These are phyloP conservation scores for Meghimatium bilineatum DNA, from an alignment of 2,888 invertebrate genomes.

Conservation along the genomic window DNA sequence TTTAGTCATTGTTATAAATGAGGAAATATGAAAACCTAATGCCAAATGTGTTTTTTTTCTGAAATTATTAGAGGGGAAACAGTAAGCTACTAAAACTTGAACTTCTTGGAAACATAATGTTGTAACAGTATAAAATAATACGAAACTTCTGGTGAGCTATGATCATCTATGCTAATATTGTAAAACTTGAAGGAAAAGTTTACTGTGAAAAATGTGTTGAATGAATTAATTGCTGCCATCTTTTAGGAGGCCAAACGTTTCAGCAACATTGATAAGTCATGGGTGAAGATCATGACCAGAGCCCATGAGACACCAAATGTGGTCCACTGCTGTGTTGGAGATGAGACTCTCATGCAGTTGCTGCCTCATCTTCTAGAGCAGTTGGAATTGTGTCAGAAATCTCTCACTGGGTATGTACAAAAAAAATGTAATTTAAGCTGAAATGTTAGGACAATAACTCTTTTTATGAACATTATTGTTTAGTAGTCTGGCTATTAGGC, in stretches of 20 bases:
- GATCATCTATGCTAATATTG: neutral
- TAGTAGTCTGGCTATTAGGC: too few species aligned
- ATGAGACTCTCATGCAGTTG: constrained; percentile 77
- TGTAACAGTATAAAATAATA: too few species aligned
- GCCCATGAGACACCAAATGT: constrained; percentile 77
- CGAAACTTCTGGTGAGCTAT: too few species aligned
- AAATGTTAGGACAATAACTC: too few species aligned
- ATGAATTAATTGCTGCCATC: neutral
- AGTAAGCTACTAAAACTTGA: too few species aligned
- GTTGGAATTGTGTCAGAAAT: constrained; percentile 78
- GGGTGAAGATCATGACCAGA: constrained; percentile 78
- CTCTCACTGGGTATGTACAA: constrained; percentile 75
- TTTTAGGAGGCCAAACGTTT: constrained; percentile 77
- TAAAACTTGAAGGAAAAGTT: neutral
- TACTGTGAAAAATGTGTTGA: neutral
- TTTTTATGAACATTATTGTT: too few species aligned
- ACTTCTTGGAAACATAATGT: too few species aligned
- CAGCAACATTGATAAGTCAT: constrained; percentile 78
- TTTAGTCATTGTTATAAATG: too few species aligned
- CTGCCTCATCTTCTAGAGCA: constrained; percentile 77
- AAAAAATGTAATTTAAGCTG: too few species aligned
- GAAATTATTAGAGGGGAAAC: too few species aligned
- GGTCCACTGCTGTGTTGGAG: constrained; percentile 77
- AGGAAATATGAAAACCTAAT: too few species aligned
- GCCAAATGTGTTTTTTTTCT: too few species aligned